Evolutionary conservation across 2,888 invertebrate genomes (phyloP).

Genomic region (Pollenia amentaria): DNA sequence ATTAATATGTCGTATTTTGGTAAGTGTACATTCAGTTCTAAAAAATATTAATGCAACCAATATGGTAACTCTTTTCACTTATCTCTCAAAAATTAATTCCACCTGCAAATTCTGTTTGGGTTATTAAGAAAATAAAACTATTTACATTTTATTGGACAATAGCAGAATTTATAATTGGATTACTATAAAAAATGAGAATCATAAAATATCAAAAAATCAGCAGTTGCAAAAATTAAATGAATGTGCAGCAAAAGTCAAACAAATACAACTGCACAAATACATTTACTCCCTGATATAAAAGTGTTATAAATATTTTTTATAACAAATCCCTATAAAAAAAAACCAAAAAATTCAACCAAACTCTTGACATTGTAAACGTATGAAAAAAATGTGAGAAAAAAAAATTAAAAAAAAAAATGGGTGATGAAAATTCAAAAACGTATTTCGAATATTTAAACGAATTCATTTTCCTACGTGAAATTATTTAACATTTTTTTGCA

Average conservation of each 20-base stretch:
- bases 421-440: slow-evolving; percentile 65
- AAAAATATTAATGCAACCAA: no score
- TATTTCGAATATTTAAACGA: slow-evolving; percentile 68
- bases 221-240: slow-evolving; percentile 37
- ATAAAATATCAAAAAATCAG: not conserved
- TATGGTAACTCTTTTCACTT: no score
- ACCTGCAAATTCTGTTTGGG: not conserved
- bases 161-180: slow-evolving; percentile 3
- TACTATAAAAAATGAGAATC: not conserved
- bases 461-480: slow-evolving; percentile 62
- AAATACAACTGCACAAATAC: not conserved
- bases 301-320: slow-evolving; percentile 27
- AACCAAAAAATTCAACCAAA: not conserved
- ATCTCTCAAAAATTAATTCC: no score
- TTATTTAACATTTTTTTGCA: slow-evolving; percentile 44
- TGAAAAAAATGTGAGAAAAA: not conserved
- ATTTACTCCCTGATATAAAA: slow-evolving; percentile 3
- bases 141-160: slow-evolving; percentile 15
- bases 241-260: not conserved
- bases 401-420: slow-evolving; percentile 6
- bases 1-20: no score
- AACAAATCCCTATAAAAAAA: slow-evolving; percentile 15
- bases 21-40: no score
- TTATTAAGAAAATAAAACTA: slow-evolving; percentile 5
- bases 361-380: slow-evolving; percentile 28